A percentile compares a stretch with the other conserved stretches of the same genome.
Conservation (phyloP, 2,113 vertebrate species). For the Fregetta grallaria region DNA sequence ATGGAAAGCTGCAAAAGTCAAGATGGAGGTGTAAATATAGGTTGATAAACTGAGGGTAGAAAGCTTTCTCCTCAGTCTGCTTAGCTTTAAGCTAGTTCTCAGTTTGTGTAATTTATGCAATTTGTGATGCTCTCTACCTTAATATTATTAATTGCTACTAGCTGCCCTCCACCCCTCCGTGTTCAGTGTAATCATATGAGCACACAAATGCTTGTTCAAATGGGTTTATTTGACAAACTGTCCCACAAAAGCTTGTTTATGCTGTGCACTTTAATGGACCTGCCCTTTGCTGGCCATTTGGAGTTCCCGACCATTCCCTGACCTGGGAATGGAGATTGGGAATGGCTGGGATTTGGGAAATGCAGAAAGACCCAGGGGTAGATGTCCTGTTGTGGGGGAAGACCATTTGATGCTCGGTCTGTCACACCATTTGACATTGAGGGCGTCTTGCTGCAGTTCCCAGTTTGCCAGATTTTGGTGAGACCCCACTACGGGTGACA, state of each 20-base stretch:
- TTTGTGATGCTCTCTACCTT: background rate
- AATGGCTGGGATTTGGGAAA: background rate
- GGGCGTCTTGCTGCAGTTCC: background rate
- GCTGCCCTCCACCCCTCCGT: background rate
- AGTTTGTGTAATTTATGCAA: background rate
- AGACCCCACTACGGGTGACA: fast-evolving
- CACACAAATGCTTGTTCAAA: background rate
- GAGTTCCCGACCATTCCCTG: background rate
- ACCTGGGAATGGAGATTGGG: background rate
- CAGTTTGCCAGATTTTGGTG: background rate
- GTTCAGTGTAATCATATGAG: background rate
- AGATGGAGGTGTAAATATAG: background rate
- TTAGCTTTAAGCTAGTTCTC: background rate
- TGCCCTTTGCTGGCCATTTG: slow-evolving; percentile 29
- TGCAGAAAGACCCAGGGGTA: background rate
- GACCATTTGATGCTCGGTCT: background rate
- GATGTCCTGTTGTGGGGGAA: background rate
- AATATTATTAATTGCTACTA: background rate
- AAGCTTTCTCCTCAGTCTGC: background rate
- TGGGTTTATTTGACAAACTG: background rate
- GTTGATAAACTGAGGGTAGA: background rate
- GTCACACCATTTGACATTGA: background rate
- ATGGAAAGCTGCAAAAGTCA: background rate
- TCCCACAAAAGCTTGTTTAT: background rate
- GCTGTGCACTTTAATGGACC: background rate